Evolutionary conservation across 35 echinoderm and acorn worm genomes (phyloP).

Genomic region (Heliocidaris erythrogramma): DNA sequence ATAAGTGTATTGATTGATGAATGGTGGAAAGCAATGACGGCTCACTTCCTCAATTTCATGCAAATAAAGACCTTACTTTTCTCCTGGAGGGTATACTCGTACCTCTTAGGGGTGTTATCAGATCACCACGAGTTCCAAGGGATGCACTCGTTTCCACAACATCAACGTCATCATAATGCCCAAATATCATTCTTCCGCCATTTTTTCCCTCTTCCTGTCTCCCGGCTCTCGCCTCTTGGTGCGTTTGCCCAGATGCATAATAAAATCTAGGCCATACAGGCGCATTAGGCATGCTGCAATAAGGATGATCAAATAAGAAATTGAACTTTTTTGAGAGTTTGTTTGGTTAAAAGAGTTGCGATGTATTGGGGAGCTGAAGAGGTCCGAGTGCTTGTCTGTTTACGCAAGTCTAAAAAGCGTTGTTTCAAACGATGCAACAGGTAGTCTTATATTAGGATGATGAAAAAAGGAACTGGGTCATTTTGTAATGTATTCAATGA

Average conservation of each 20-base stretch:
- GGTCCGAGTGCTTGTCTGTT: background rate
- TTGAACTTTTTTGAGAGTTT: background rate
- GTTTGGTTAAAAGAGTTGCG: background rate
- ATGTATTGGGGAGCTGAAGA: background rate
- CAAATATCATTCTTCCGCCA: background rate
- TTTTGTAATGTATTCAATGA: background rate
- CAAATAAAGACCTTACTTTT: background rate
- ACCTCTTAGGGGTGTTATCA: background rate
- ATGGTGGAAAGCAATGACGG: background rate
- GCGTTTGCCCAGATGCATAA: background rate
- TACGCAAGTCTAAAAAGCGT: background rate
- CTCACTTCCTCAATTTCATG: background rate
- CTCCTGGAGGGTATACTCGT: background rate
- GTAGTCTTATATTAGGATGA: background rate
- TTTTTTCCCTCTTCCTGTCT: background rate
- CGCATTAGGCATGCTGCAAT: background rate
- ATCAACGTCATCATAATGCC: constrained; percentile 2
- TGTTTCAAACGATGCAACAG: background rate
- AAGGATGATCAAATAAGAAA: constrained; percentile 16
- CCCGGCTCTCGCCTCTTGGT: background rate
- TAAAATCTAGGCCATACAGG: background rate
- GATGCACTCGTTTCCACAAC: background rate
- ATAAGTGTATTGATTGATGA: background rate
- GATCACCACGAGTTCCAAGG: background rate
- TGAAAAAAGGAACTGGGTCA: background rate